A percentile compares a stretch with the other conserved stretches of the same genome.
phyloP scores from a whole-genome alignment of 1,140 invertebrate genomes.

The Camponotus pennsylvanicus region DNA sequence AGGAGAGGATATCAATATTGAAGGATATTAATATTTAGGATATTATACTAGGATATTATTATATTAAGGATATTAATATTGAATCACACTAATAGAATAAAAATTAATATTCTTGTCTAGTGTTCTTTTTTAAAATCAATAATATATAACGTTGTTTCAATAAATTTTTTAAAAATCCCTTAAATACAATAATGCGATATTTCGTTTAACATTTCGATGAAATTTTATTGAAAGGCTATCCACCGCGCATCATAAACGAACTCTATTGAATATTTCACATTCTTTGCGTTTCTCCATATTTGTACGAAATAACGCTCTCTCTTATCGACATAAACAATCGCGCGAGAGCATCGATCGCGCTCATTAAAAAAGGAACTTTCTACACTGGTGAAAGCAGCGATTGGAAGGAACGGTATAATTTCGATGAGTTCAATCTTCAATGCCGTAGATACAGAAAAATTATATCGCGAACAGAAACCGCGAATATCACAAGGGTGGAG shows the following conservation, averaged over 20 bases:
- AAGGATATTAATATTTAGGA: no score
- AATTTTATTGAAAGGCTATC: background rate
- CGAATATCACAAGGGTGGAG: constrained; percentile 31
- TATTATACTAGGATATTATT: no score
- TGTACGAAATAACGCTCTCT: constrained; percentile 29
- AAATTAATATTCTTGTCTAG: background rate
- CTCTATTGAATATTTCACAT: background rate
- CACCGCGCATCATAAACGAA: background rate
- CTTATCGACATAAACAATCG: constrained; percentile 22
- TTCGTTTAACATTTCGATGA: background rate
- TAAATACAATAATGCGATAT: background rate
- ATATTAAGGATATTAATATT: no score
- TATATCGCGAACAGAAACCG: background rate
- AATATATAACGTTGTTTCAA: background rate
- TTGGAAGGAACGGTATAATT: constrained; percentile 37
- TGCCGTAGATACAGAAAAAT: constrained; percentile 18
- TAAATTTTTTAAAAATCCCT: background rate
- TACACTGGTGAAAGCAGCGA: constrained; percentile 61
- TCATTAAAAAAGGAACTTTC: constrained; percentile 64
- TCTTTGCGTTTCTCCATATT: constrained; percentile 16
- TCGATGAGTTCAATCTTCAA: constrained; percentile 24
- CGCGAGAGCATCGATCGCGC: constrained; percentile 43
- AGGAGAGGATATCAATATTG: no score
- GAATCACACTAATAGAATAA: no score
- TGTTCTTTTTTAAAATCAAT: background rate